phyloP scores from a whole-genome alignment of 1,140 invertebrate genomes.

The Drosophila carrolli region DNA sequence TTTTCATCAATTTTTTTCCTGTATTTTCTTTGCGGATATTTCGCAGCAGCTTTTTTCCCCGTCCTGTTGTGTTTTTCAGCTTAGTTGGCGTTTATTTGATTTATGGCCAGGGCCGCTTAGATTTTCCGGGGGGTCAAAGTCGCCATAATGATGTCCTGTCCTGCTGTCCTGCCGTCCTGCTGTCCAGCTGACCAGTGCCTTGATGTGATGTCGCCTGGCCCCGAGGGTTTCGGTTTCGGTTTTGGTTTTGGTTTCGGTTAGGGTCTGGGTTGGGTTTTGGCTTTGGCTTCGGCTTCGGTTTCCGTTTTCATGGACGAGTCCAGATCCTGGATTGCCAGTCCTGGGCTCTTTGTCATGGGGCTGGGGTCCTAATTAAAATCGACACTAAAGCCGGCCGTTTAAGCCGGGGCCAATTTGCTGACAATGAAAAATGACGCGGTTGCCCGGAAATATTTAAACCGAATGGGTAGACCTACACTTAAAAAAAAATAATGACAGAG shows the following conservation, averaged over 20 bases:
- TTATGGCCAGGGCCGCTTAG: constrained; percentile 71
- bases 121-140: constrained; percentile 49
- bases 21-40: constrained; percentile 18
- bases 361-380: constrained; percentile 68
- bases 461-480: constrained; percentile 1
- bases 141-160: constrained; percentile 48
- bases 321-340: constrained; percentile 13
- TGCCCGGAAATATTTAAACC: constrained; percentile 4
- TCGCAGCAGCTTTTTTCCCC: constrained; percentile 9
- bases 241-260: constrained; percentile 4
- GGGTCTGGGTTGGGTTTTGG: neutral
- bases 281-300: constrained; percentile 14
- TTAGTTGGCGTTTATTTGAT: constrained; percentile 81
- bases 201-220: constrained; percentile 36
- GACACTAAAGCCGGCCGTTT: constrained; percentile 65
- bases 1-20: constrained; percentile 19
- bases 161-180: constrained; percentile 20
- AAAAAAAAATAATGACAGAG: neutral
- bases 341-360: constrained; percentile 5
- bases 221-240: constrained; percentile 37
- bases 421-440: constrained; percentile 49
- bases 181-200: constrained; percentile 25
- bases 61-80: constrained; percentile 53
- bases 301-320: constrained; percentile 14
- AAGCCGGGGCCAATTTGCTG: constrained; percentile 67